A percentile compares a stretch with the other conserved stretches of the same genome.
phyloP scores from a whole-genome alignment of 2,797 vertebrate species.

The Syndactyla subalaris region DNA sequence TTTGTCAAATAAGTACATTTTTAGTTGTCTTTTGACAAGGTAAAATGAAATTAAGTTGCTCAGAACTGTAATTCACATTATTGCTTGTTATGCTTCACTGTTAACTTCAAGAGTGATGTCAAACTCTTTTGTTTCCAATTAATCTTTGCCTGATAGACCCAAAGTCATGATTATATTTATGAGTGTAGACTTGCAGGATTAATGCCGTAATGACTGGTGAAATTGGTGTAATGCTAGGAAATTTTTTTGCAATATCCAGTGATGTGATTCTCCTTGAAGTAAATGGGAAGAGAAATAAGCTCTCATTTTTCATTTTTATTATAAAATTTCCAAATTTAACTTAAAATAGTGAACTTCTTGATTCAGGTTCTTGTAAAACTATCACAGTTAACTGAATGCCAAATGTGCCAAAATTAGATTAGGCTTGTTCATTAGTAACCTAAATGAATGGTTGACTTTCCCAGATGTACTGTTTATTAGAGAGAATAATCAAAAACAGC shows the following conservation, averaged over 20 bases:
- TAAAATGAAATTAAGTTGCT: conserved; percentile 59
- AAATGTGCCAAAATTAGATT: conserved; percentile 8
- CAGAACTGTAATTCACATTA: conserved; percentile 37
- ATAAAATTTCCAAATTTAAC: conserved; percentile 16
- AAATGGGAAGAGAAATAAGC: neutral
- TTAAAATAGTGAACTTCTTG: neutral
- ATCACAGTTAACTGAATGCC: neutral
- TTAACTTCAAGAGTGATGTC: conserved; percentile 2
- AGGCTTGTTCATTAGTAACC: neutral
- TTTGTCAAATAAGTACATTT: conserved; percentile 42
- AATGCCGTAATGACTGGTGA: neutral
- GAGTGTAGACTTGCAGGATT: neutral
- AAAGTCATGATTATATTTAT: neutral
- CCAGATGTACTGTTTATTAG: conserved; percentile 7
- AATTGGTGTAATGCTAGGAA: neutral
- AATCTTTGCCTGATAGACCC: neutral
- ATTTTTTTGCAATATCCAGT: neutral
- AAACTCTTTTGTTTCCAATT: neutral
- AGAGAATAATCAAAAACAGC: neutral
- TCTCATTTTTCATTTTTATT: conserved; percentile 40
- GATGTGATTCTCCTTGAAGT: neutral
- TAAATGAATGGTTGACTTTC: neutral
- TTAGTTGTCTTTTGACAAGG: conserved; percentile 48
- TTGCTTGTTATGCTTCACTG: conserved; percentile 46
- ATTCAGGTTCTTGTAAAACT: conserved; percentile 42